Conservation (phyloP, 1,140 invertebrate genomes). For the Achroia grisella region DNA sequence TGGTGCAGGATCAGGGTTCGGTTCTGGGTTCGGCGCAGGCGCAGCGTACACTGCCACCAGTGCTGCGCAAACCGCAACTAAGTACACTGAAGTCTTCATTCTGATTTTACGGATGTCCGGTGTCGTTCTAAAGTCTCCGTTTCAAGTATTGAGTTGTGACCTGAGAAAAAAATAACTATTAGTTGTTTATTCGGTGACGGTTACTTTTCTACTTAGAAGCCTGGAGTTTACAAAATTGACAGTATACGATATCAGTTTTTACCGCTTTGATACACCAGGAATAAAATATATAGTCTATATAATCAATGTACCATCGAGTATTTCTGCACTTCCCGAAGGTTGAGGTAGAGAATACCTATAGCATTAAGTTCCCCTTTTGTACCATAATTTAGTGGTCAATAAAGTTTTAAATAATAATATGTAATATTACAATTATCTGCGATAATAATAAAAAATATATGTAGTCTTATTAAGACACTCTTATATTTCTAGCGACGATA, state of each 20-base stretch:
- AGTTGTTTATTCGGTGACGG: background rate
- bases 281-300: too few relatives aligned
- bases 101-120: background rate
- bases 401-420: too few relatives aligned
- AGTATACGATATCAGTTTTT: background rate
- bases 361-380: too few relatives aligned
- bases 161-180: background rate
- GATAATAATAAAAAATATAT: too few relatives aligned
- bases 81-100: constrained; percentile 41
- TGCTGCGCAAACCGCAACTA: constrained; percentile 34
- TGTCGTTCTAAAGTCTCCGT: constrained; percentile 30
- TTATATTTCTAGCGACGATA: too few relatives aligned
- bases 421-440: too few relatives aligned
- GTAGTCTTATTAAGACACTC: too few relatives aligned
- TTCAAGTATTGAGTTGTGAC: constrained; percentile 13
- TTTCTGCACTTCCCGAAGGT: too few relatives aligned
- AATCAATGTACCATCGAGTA: too few relatives aligned
- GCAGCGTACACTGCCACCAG: constrained; percentile 25
- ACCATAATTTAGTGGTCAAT: too few relatives aligned
- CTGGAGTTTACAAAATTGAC: background rate
- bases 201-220: background rate
- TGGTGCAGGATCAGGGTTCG: constrained; percentile 31
- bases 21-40: constrained; percentile 31
- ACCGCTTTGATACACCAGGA: too few relatives aligned
- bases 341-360: too few relatives aligned